These are phyloP conservation scores for Drosophila kohkoa DNA, from an alignment of 1,140 invertebrate genomes.

Conservation along the genomic window DNA sequence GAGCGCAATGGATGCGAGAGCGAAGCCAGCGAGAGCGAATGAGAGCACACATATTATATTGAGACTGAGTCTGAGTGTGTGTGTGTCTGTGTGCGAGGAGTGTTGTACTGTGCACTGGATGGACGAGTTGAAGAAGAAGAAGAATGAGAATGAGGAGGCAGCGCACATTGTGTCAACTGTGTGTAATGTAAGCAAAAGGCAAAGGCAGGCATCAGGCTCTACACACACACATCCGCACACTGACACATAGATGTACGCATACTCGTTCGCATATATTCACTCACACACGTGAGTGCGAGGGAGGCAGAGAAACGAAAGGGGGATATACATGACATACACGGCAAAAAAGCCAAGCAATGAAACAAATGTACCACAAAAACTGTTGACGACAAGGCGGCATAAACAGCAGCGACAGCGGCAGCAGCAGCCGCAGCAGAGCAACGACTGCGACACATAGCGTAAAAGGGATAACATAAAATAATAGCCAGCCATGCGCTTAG, in stretches of 20 bases:
- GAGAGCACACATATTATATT: constrained; percentile 49
- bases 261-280: constrained; percentile 18
- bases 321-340: constrained; percentile 62
- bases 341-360: constrained; percentile 79
- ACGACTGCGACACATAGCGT: constrained; percentile 63
- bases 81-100: constrained; percentile 18
- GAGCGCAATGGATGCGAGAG: constrained; percentile 57
- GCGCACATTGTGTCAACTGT: constrained; percentile 77
- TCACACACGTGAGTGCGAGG: constrained; percentile 18
- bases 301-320: background rate
- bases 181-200: constrained; percentile 77
- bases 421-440: constrained; percentile 35
- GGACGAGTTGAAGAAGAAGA: constrained; percentile 77
- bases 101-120: constrained; percentile 66
- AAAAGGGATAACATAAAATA: constrained; percentile 81
- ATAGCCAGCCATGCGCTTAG: constrained; percentile 50
- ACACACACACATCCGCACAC: constrained; percentile 40
- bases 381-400: constrained; percentile 72
- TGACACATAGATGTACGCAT: constrained; percentile 8
- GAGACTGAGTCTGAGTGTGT: constrained; percentile 20
- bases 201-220: constrained; percentile 60
- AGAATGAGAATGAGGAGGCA: constrained; percentile 64
- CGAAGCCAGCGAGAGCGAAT: constrained; percentile 45
- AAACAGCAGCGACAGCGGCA: constrained; percentile 41
- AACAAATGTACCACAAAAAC: constrained; percentile 83